phyloP scores from a whole-genome alignment of 2,113 vertebrate species.

The Pseudopipra pipra region DNA sequence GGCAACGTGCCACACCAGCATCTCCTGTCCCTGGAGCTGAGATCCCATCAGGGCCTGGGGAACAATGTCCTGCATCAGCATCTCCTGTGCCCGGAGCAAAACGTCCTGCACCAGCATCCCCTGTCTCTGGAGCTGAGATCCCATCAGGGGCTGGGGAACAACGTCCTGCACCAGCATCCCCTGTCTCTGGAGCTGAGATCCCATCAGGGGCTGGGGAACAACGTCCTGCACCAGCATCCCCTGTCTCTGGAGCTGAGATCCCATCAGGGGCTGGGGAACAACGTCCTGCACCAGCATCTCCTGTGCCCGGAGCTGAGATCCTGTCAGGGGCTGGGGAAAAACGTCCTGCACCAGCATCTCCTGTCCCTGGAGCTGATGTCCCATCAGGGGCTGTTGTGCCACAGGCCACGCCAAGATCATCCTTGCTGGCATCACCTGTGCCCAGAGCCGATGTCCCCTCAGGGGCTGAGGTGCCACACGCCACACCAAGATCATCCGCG shows the following conservation, averaged over 20 bases:
- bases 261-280: rapidly evolving
- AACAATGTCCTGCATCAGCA: background rate
- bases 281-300: background rate
- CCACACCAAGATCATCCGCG: background rate
- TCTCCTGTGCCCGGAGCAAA: background rate
- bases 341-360: background rate
- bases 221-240: background rate
- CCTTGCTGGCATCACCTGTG: background rate
- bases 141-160: background rate
- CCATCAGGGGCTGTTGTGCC: background rate
- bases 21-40: background rate
- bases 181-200: background rate
- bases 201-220: background rate
- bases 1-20: rapidly evolving
- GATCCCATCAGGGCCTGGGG: background rate
- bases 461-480: background rate
- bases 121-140: background rate
- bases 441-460: background rate
- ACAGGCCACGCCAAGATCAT: background rate
- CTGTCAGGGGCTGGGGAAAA: background rate
- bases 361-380: rapidly evolving
- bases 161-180: background rate
- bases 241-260: rapidly evolving
- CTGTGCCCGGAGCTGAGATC: background rate
- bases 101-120: background rate